Percentiles rank a stretch among this genome's conserved stretches.
Evolutionary conservation across 2,797 vertebrate species (phyloP).

Genomic region (Leptodactylus fallax): DNA sequence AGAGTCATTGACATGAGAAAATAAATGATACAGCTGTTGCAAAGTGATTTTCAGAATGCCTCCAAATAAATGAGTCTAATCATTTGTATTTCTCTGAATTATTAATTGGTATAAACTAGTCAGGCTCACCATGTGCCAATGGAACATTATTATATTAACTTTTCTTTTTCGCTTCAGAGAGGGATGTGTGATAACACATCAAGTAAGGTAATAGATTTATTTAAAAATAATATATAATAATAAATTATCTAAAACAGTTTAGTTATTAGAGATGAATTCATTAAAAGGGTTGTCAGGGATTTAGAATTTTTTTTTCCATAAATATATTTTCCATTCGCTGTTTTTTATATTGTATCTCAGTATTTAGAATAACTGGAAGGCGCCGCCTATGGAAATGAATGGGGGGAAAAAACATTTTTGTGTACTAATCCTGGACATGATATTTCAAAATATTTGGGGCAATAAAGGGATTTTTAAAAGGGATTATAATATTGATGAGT

Average conservation of each 20-base stretch:
- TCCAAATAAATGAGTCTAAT: constrained; percentile 35
- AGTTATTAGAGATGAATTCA: background rate
- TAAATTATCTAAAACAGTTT: background rate
- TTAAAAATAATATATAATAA: background rate
- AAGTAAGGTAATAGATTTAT: background rate
- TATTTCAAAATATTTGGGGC: no score
- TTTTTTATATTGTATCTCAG: no score
- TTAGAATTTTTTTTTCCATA: no score
- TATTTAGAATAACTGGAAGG: no score
- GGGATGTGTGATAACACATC: background rate
- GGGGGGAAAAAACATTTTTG: no score
- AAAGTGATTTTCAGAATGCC: constrained; percentile 40
- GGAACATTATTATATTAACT: background rate
- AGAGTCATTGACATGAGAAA: constrained; percentile 34
- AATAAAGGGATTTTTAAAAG: no score
- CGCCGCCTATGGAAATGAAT: no score
- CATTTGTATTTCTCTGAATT: constrained; percentile 30
- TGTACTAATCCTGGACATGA: no score
- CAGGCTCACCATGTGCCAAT: background rate
- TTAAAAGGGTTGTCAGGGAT: background rate
- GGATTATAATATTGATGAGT: no score
- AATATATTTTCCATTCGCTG: no score
- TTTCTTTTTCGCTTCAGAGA: background rate
- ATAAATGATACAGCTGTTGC: constrained; percentile 41
- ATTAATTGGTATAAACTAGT: constrained; percentile 30